Evolutionary conservation across 2,888 invertebrate species (phyloP).

Genomic region (Drosophila suboccidentalis): DNA sequence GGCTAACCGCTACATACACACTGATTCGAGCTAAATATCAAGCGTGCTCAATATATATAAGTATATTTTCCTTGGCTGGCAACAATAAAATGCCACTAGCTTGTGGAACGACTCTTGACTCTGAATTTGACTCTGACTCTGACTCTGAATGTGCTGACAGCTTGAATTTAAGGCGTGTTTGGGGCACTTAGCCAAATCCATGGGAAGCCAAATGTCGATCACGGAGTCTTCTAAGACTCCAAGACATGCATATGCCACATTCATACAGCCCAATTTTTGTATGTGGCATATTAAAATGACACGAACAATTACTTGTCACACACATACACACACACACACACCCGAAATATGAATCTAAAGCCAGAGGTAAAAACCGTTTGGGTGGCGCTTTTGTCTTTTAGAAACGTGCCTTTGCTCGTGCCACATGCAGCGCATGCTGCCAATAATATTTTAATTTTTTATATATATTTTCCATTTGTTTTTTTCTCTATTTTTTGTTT

Average conservation of each 20-base stretch:
- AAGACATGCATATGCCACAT: constrained; percentile 34
- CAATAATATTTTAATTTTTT: constrained; percentile 70
- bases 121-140: constrained; percentile 26
- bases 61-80: constrained; percentile 22
- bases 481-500: not conserved
- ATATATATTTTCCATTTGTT: constrained; percentile 33
- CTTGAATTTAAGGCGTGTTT: constrained; percentile 62
- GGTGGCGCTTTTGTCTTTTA: constrained; percentile 73
- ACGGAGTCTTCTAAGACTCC: constrained; percentile 44
- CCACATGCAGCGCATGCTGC: constrained; percentile 72
- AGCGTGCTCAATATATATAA: constrained; percentile 35
- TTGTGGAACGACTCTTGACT: constrained; percentile 27
- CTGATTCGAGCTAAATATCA: constrained; percentile 52
- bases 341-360: constrained; percentile 54
- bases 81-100: constrained; percentile 63
- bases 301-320: constrained; percentile 63
- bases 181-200: constrained; percentile 52
- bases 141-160: constrained; percentile 44
- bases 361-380: constrained; percentile 61
- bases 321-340: constrained; percentile 29
- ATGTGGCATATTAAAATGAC: constrained; percentile 68
- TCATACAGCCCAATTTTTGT: constrained; percentile 47
- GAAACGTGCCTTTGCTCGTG: constrained; percentile 69
- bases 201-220: constrained; percentile 59
- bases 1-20: constrained; percentile 35